phyloP scores from a whole-genome alignment of 2,888 invertebrate genomes.

The Coelogynopora nodosa region DNA sequence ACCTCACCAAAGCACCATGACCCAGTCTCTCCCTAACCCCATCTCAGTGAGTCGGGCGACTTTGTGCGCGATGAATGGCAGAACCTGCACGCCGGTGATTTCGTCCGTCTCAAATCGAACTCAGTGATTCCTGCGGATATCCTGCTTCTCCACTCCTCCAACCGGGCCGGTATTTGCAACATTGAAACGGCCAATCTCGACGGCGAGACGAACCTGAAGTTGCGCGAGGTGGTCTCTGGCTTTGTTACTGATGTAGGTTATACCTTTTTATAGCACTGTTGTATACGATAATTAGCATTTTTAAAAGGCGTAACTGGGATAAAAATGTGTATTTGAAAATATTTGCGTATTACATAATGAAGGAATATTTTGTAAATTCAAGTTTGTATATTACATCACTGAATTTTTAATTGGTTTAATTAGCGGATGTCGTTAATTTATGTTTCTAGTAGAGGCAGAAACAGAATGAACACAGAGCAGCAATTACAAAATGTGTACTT shows the following conservation, averaged over 20 bases:
- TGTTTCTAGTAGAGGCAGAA: no score
- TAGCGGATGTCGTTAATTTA: no score
- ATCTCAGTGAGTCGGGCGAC: slow-evolving; percentile 47
- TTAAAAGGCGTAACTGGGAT: no score
- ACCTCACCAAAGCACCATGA: no score
- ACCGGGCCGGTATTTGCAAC: slow-evolving; percentile 81
- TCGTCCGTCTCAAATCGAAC: slow-evolving; percentile 84
- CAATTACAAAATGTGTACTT: no score
- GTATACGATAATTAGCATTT: no score
- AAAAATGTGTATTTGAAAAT: background rate
- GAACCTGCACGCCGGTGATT: slow-evolving; percentile 78
- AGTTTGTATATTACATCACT: no score
- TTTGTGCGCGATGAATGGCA: slow-evolving; percentile 74
- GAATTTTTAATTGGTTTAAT: no score
- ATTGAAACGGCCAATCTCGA: slow-evolving; percentile 93
- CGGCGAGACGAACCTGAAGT: slow-evolving; percentile 88
- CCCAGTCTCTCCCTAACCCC: no score
- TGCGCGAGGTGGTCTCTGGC: slow-evolving; percentile 68
- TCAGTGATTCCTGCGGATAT: slow-evolving; percentile 73
- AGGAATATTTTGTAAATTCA: background rate
- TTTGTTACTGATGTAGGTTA: background rate
- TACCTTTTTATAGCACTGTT: no score
- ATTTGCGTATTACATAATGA: no score
- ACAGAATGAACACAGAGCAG: no score
- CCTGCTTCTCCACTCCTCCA: slow-evolving; percentile 79